These are phyloP conservation scores for Ophion ellenae DNA, from an alignment of 2,888 invertebrate species.

Conservation along the genomic window DNA sequence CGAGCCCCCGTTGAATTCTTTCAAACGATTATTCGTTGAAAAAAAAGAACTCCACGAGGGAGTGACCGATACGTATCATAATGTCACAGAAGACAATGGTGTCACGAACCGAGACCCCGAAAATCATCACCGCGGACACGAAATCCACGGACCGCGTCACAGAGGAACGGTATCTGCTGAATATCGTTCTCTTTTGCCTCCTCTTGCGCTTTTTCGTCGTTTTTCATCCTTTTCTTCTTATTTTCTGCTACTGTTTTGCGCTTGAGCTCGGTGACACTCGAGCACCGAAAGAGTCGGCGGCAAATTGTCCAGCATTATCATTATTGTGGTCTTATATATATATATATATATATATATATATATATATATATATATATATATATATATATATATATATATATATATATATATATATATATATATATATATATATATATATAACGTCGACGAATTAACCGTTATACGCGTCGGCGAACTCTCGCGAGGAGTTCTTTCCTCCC, in stretches of 20 bases:
- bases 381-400: conserved; percentile 16
- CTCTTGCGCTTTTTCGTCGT: conserved; percentile 14
- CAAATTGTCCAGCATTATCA: conserved; percentile 73
- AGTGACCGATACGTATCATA: conserved; percentile 57
- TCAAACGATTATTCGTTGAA: background rate
- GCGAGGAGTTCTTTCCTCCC: conserved; percentile 17
- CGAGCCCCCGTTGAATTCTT: background rate
- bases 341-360: conserved; percentile 38
- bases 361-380: conserved; percentile 1
- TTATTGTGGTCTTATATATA: conserved; percentile 68
- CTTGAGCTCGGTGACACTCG: conserved; percentile 60
- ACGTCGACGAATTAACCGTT: conserved; percentile 43
- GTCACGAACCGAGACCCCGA: conserved; percentile 68
- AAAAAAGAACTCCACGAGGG: conserved; percentile 57
- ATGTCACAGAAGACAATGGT: conserved; percentile 71
- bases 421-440: background rate
- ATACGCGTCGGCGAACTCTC: conserved; percentile 47
- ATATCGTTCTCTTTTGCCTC: conserved; percentile 42
- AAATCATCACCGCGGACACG: conserved; percentile 78
- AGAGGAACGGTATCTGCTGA: conserved; percentile 76
- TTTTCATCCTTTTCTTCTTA: conserved; percentile 1
- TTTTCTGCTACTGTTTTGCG: conserved; percentile 44
- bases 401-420: conserved; percentile 28
- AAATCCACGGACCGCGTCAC: conserved; percentile 78
- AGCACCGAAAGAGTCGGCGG: conserved; percentile 53